Evolutionary conservation across 2,888 invertebrate genomes (phyloP).

Genomic region (Gnatocerus cornutus): DNA sequence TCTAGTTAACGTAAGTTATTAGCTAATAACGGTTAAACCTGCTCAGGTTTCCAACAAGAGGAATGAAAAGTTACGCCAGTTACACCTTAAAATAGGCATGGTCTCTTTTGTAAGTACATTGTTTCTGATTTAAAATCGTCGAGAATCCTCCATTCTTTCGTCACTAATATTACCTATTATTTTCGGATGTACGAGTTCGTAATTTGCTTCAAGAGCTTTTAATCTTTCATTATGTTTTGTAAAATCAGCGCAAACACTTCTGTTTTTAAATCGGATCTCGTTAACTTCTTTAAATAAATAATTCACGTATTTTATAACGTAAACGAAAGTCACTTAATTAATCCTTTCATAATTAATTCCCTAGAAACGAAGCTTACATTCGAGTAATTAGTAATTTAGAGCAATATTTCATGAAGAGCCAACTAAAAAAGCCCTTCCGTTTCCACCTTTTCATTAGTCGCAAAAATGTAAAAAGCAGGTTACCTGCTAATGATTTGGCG

Average conservation of each 20-base stretch:
- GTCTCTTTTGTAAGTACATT: too few relatives aligned
- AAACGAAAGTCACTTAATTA: conserved; percentile 15
- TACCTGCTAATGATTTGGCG: not conserved
- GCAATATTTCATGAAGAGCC: conserved; percentile 8
- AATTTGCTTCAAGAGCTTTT: not conserved
- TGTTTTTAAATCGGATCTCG: not conserved
- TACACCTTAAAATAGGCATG: too few relatives aligned
- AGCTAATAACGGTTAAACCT: not conserved
- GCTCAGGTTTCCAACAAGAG: not conserved
- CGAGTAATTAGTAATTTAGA: conserved; percentile 12
- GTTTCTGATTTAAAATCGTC: too few relatives aligned
- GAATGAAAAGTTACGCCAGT: too few relatives aligned
- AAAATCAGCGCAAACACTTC: conserved; percentile 4
- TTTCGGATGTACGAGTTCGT: not conserved
- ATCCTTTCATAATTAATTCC: conserved; percentile 24
- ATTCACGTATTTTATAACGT: not conserved
- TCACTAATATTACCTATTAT: not conserved
- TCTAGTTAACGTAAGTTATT: conserved; percentile 10
- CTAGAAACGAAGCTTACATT: not conserved
- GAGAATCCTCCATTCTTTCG: too few relatives aligned
- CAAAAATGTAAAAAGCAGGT: not conserved
- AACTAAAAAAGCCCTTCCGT: not conserved
- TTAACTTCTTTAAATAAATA: conserved; percentile 15
- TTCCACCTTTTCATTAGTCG: not conserved
- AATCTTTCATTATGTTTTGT: not conserved